Conservation (phyloP, 2,888 invertebrate genomes). For the Drosophila trichaetosa region DNA sequence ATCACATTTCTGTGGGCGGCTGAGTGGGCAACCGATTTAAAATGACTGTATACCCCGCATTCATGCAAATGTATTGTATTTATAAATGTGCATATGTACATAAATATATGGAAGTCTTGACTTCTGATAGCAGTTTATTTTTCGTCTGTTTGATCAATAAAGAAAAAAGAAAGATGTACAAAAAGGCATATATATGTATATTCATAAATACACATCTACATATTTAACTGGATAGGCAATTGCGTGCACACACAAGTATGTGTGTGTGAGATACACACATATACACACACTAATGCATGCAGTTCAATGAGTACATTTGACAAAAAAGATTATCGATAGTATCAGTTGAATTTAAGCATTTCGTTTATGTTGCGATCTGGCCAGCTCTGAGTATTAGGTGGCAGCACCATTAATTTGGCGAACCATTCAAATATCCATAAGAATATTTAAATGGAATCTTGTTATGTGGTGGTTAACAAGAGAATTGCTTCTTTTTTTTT, state of each 20-base stretch:
- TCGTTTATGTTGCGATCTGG: not conserved
- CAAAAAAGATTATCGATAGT: slow-evolving; percentile 36
- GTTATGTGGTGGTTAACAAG: not conserved
- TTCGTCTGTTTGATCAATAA: slow-evolving; percentile 38
- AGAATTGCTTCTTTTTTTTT: not conserved
- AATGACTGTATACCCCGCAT: slow-evolving; percentile 13
- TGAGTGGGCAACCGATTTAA: slow-evolving; percentile 30
- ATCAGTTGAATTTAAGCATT: not conserved
- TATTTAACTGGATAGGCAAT: not conserved
- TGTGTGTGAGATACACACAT: not conserved
- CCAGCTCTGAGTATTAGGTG: not conserved
- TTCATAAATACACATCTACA: not conserved
- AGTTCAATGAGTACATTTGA: slow-evolving; percentile 39
- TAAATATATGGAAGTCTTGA: not conserved
- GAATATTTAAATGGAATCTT: not conserved
- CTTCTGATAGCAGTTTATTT: not conserved
- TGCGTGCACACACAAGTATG: not conserved
- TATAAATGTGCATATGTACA: not conserved
- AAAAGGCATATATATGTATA: not conserved
- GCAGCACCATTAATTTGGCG: slow-evolving; percentile 18
- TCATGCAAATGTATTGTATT: slow-evolving; percentile 3
- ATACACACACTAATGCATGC: slow-evolving; percentile 3
- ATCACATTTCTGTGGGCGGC: slow-evolving; percentile 31
- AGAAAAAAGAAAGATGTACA: slow-evolving; percentile 6
- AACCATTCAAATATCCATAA: not conserved